Evolutionary conservation across 1,140 invertebrate genomes (phyloP).

Genomic region (Cydia strobilella): DNA sequence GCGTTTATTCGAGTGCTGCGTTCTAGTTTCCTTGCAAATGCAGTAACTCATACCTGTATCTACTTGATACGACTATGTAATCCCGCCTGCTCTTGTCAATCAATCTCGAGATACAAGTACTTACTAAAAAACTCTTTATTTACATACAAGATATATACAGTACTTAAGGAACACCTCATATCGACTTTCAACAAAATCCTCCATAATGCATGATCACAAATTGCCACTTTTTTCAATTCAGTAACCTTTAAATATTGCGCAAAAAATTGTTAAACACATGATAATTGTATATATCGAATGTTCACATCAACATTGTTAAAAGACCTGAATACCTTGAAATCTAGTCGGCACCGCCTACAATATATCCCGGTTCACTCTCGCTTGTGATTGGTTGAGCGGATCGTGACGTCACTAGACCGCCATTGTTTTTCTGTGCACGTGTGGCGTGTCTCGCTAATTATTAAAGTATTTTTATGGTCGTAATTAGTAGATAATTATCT

Average conservation of each 20-base stretch:
- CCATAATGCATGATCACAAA: background rate
- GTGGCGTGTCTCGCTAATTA: background rate
- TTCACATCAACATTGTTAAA: background rate
- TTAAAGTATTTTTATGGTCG: background rate
- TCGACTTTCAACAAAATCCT: background rate
- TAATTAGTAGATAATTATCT: background rate
- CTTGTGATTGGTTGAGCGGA: background rate
- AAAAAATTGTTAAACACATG: background rate
- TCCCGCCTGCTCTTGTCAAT: too few relatives aligned
- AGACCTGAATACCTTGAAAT: background rate
- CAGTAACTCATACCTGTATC: too few relatives aligned
- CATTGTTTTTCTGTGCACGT: slow-evolving; percentile 5
- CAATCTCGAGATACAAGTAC: too few relatives aligned
- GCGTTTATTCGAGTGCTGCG: too few relatives aligned
- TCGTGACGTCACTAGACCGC: background rate
- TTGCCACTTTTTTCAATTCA: background rate
- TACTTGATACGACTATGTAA: too few relatives aligned
- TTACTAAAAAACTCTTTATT: too few relatives aligned
- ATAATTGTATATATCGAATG: background rate
- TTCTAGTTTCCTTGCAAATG: too few relatives aligned
- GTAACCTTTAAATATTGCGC: background rate
- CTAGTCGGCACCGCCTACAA: slow-evolving; percentile 5
- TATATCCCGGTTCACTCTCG: background rate
- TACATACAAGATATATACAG: too few relatives aligned
- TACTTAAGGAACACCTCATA: too few relatives aligned